Conservation (phyloP, 2,113 vertebrate genomes). For the Heterochromis multidens region DNA sequence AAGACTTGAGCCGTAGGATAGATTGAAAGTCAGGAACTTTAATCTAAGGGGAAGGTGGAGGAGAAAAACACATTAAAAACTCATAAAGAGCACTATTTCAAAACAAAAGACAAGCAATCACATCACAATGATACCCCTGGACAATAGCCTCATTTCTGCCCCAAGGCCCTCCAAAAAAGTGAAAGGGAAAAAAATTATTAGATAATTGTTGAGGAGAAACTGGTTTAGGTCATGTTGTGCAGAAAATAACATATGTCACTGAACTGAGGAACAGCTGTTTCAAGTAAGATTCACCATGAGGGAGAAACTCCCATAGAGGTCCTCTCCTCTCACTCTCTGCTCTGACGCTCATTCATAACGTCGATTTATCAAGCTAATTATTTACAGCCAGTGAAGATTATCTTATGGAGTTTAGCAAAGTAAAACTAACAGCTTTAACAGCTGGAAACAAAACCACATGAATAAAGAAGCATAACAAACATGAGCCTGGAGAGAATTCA, state of each 20-base stretch:
- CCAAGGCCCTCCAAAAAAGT: not conserved
- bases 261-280: not conserved
- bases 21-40: conserved; percentile 30
- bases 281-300: not conserved
- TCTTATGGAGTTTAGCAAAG: conserved; percentile 8
- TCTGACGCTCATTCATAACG: not conserved
- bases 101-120: conserved; percentile 30
- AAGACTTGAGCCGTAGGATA: conserved; percentile 46
- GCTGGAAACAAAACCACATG: conserved; percentile 2
- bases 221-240: not conserved
- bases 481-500: conserved; percentile 5
- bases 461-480: not conserved
- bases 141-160: not conserved
- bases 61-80: conserved; percentile 46
- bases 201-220: not conserved
- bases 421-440: conserved; percentile 11
- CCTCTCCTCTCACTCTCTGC: not conserved
- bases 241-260: not conserved
- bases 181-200: not conserved
- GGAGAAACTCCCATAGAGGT: not conserved
- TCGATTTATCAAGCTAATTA: not conserved
- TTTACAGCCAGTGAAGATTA: not conserved
- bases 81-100: conserved; percentile 43
- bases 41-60: conserved; percentile 28
- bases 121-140: conserved; percentile 6